Conservation (phyloP, 1,140 invertebrate species). For the Eufriesea mexicana region DNA sequence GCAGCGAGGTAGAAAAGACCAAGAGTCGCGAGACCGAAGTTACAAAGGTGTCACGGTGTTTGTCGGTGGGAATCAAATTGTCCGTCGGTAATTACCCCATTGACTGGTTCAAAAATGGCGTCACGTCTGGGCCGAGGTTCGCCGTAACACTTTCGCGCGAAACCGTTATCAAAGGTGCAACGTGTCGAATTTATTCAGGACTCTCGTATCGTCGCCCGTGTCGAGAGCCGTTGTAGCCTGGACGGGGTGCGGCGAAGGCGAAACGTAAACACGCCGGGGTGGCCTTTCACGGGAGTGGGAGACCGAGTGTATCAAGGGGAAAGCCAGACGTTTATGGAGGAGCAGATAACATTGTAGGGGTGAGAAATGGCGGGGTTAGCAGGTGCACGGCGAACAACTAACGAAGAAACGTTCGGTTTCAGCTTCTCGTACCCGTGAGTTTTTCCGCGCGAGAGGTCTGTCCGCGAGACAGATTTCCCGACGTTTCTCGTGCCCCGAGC, state of each 20-base stretch:
- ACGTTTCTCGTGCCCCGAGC: no score
- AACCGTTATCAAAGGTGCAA: neutral
- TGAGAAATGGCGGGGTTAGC: neutral
- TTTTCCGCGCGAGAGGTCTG: neutral
- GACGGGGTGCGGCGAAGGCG: neutral
- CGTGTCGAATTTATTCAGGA: constrained; percentile 40
- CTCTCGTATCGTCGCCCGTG: constrained; percentile 5
- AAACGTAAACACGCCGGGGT: constrained; percentile 13
- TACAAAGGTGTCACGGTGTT: neutral
- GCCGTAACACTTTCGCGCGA: neutral
- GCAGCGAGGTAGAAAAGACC: no score
- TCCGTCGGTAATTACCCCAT: neutral
- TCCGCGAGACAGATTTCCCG: no score
- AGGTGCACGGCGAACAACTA: constrained; percentile 8
- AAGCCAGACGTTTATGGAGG: constrained; percentile 7
- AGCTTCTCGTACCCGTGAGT: neutral
- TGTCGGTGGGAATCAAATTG: neutral
- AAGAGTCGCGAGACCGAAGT: neutral
- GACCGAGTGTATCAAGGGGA: neutral
- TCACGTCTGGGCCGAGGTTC: no score
- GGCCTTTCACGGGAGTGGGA: neutral
- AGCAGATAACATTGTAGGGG: neutral
- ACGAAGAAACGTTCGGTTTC: constrained; percentile 4
- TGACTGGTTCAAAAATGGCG: neutral
- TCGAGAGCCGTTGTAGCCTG: constrained; percentile 20